Base-by-base conservation (phyloP, 2,888 invertebrate genomes). In the Entomobrya multifasciata region DNA sequence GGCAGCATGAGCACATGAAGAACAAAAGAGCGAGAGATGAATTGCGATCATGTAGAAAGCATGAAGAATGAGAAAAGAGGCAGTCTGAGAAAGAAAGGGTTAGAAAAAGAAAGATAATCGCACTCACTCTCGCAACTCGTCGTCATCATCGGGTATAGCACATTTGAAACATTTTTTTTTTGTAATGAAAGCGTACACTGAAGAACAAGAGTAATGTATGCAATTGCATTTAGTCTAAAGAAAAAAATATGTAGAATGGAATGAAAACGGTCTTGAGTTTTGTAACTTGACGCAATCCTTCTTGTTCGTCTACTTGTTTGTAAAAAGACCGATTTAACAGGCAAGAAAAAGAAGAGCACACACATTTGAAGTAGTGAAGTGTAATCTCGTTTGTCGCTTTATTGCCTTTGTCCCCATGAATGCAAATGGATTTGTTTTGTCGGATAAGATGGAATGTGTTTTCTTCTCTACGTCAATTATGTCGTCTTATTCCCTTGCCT, bases 401-500 rank as follows among this genome's bases (percentile, higher is more conserved):
- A 84, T 84, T 84, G 77, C 84, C 67, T 36, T 20, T 77, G 70
- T 78, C 79, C 70, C 60, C 60, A 78, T 85, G 85, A 77, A 87
- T 87, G 88, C 89, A 89, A 90, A 90, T 89, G 88, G 90, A 81
- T 90, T 89, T 88, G 36, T 36, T 36, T 36, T 36, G 36, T 4
- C n/a, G n/a, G n/a, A n/a, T n/a, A n/a, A n/a, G n/a, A n/a, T 6
- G 82, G 81, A 89, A 86, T 88, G 81, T 90, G 88, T 89, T 88
- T 87, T 87, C 85, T 77, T 87, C 85, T 77, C 84, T 82, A 80
- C 80, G 79, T 86, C 80, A 80, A 86, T 86, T 86, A 86, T 86
- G 72, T 49, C 70, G 55, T 67, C 60, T 80, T 65, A 57, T n/a
- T n/a, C 60, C 70, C 70, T n/a, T n/a, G n/a, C n/a, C n/a, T n/a